Conservation (phyloP, 2,888 invertebrate species). For the Myathropa florea region DNA sequence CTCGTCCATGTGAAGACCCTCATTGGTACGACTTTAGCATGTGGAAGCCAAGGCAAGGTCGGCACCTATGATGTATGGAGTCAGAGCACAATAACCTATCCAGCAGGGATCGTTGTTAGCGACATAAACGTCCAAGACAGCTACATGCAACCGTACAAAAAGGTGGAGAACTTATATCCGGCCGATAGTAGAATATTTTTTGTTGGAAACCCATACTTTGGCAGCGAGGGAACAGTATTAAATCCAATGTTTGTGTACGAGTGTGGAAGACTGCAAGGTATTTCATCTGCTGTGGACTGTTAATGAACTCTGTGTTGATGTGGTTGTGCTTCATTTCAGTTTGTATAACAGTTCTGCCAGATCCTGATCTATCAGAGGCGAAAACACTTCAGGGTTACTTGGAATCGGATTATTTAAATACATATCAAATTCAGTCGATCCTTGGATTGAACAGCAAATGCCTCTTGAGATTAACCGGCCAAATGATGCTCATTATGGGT, state of each 20-base stretch:
- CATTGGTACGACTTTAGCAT: conserved; percentile 85
- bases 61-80: conserved; percentile 89
- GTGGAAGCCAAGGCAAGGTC: conserved; percentile 84
- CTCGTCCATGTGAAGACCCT: conserved; percentile 88
- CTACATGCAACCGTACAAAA: conserved; percentile 78
- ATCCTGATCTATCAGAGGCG: conserved; percentile 76
- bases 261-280: conserved; percentile 78
- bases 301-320: neutral
- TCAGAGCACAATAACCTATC: conserved; percentile 84
- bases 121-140: conserved; percentile 78
- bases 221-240: conserved; percentile 87
- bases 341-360: conserved; percentile 76
- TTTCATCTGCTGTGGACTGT: neutral
- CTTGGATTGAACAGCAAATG: conserved; percentile 86
- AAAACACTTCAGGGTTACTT: conserved; percentile 73
- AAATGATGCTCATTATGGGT: conserved; percentile 86
- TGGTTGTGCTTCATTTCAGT: conserved; percentile 72
- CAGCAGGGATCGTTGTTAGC: conserved; percentile 80
- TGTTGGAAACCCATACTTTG: conserved; percentile 90
- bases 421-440: conserved; percentile 75
- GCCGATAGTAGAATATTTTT: conserved; percentile 87
- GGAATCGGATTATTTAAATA: conserved; percentile 74
- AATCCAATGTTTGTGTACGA: conserved; percentile 77
- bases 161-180: conserved; percentile 84
- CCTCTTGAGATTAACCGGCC: conserved; percentile 93